Conservation (phyloP, 2,888 invertebrate genomes). For the Cancer borealis region DNA sequence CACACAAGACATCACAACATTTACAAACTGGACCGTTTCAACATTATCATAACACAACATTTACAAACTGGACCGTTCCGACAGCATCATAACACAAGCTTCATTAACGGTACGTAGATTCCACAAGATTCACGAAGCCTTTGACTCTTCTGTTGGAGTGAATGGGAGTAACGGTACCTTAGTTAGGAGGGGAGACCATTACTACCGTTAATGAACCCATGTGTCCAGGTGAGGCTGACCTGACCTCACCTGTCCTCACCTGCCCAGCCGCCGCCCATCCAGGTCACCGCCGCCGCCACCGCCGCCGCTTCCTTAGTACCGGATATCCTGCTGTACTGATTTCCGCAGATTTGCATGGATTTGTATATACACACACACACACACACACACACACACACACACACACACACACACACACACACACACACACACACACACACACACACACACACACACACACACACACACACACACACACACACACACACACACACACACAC, state of each 20-base stretch:
- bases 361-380: slow-evolving; percentile 21
- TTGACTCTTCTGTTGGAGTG: neutral
- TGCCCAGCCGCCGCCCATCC: neutral
- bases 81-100: neutral
- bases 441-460: neutral
- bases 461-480: neutral
- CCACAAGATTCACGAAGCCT: neutral
- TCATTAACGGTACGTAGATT: neutral
- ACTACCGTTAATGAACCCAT: neutral
- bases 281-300: neutral
- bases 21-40: too few relatives aligned
- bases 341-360: neutral
- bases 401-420: neutral
- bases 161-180: neutral
- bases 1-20: too few relatives aligned
- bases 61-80: neutral
- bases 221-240: neutral
- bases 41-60: neutral
- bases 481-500: too few relatives aligned
- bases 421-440: neutral
- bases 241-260: neutral
- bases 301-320: neutral
- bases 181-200: neutral
- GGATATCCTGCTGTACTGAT: neutral
- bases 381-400: slow-evolving; percentile 32